phyloP scores from a whole-genome alignment of 2,797 vertebrate species.

The Protonibea diacanthus region DNA sequence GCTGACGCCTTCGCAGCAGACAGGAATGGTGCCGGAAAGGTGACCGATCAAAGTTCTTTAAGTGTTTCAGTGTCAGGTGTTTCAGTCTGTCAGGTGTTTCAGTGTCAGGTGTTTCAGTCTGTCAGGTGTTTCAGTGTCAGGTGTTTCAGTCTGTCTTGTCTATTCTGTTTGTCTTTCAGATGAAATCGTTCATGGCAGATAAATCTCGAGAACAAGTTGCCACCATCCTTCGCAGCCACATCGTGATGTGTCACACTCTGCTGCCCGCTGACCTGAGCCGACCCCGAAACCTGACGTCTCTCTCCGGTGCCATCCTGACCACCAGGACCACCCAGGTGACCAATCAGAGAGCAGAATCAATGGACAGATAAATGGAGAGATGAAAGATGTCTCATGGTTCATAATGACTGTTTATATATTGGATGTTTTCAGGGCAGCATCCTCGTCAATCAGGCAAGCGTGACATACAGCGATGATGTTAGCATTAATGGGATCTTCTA shows the following conservation, averaged over 20 bases:
- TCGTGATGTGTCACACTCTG: slow-evolving; percentile 90
- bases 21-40: not conserved
- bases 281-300: slow-evolving; percentile 85
- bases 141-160: not conserved
- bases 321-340: slow-evolving; percentile 87
- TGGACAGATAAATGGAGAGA: not conserved
- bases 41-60: not conserved
- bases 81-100: no score
- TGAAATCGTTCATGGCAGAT: not conserved
- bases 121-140: not conserved
- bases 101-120: not conserved
- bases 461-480: slow-evolving; percentile 85
- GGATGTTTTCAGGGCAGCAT: slow-evolving; percentile 83
- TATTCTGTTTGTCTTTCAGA: slow-evolving; percentile 67
- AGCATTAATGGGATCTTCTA: slow-evolving; percentile 92
- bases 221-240: slow-evolving; percentile 88
- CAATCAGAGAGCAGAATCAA: slow-evolving; percentile 5
- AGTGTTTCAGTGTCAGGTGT: not conserved
- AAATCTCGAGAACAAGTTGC: not conserved
- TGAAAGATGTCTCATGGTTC: not conserved
- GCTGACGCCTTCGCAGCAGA: slow-evolving; percentile 52
- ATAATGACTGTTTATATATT: not conserved
- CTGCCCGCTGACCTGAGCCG: slow-evolving; percentile 83
- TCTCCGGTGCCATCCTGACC: slow-evolving; percentile 87
- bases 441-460: slow-evolving; percentile 87